Percentiles rank a stretch among this genome's conserved stretches.
These are phyloP conservation scores for Clostera curtula DNA, from an alignment of 2,888 invertebrate species.

Conservation along the genomic window DNA sequence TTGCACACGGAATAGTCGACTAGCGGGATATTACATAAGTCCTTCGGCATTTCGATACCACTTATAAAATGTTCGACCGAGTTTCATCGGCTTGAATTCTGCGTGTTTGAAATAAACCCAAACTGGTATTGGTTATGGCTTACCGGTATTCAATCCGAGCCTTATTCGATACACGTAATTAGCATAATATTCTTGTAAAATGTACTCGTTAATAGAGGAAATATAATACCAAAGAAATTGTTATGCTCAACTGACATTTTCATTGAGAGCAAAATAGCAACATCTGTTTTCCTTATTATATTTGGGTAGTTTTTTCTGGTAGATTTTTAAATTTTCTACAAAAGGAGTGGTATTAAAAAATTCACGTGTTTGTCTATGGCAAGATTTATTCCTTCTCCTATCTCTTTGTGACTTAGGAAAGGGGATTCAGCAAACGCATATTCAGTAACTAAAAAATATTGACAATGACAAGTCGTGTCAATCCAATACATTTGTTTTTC, in stretches of 20 bases:
- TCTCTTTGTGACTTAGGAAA: too few species aligned
- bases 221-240: neutral
- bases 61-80: conserved; percentile 31
- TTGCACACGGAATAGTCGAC: conserved; percentile 35
- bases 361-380: too few species aligned
- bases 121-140: conserved; percentile 26
- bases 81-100: conserved; percentile 26
- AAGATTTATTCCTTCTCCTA: too few species aligned
- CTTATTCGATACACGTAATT: conserved; percentile 18
- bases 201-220: neutral
- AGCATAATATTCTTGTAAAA: conserved; percentile 13
- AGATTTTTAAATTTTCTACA: too few species aligned
- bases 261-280: neutral
- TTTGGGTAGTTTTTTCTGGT: too few species aligned
- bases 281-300: too few species aligned
- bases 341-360: too few species aligned
- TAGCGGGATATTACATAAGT: conserved; percentile 48
- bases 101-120: conserved; percentile 22
- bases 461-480: too few species aligned
- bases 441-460: too few species aligned
- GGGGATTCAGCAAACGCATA: too few species aligned
- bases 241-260: neutral
- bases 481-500: too few species aligned
- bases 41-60: conserved; percentile 33
- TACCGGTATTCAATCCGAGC: conserved; percentile 13